phyloP scores from a whole-genome alignment of 2,113 vertebrate species.

The Tragelaphus scriptus region DNA sequence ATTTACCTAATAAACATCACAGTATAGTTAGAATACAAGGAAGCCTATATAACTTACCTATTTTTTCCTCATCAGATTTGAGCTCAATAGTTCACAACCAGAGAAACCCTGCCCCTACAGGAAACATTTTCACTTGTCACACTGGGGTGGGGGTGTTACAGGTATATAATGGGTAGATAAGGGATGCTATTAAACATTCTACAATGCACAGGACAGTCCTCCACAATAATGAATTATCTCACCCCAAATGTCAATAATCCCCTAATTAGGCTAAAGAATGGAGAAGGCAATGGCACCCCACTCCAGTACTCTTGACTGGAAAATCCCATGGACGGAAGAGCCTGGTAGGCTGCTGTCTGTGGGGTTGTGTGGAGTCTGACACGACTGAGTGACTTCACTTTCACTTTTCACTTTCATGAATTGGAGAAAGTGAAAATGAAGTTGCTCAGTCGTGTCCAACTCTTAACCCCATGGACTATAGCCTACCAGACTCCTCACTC shows the following conservation, averaged over 20 bases:
- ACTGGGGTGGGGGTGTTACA: neutral
- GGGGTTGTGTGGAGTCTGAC: too few relatives aligned
- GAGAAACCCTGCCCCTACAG: neutral
- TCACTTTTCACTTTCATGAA: too few relatives aligned
- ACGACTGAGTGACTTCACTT: too few relatives aligned
- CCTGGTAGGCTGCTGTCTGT: too few relatives aligned
- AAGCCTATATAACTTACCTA: neutral
- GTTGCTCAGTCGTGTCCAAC: too few relatives aligned
- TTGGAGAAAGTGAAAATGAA: too few relatives aligned
- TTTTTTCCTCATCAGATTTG: neutral
- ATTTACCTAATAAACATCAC: conserved; percentile 80
- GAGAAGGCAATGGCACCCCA: too few relatives aligned
- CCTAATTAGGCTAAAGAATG: neutral
- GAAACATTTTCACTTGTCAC: neutral
- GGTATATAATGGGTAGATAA: neutral
- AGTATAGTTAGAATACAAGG: conserved; percentile 44
- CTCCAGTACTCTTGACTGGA: too few relatives aligned
- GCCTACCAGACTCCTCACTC: too few relatives aligned
- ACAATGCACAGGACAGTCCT: neutral
- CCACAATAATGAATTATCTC: neutral
- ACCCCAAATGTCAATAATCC: neutral
- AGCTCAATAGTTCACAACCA: neutral
- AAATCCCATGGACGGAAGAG: too few relatives aligned
- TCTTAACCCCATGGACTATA: too few relatives aligned
- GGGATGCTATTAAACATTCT: neutral